A percentile compares a stretch with the other conserved stretches of the same genome.
Evolutionary conservation across 1,140 invertebrate genomes (phyloP).

Genomic region (Drosophila truncata): DNA sequence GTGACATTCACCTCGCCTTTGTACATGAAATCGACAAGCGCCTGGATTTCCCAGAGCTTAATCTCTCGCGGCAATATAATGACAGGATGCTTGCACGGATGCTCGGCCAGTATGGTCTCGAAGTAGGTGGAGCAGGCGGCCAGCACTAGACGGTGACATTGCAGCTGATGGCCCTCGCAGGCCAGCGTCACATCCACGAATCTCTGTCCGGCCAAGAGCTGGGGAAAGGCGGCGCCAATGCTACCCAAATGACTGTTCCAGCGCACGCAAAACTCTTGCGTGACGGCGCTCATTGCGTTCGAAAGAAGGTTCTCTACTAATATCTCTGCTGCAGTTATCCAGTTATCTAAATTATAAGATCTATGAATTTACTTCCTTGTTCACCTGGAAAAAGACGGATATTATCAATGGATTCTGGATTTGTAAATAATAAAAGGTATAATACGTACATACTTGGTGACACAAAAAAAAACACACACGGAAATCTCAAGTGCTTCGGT

Average conservation of each 20-base stretch:
- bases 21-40: constrained; percentile 95
- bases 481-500: background rate
- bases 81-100: constrained; percentile 94
- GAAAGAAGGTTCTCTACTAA: background rate
- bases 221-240: constrained; percentile 84
- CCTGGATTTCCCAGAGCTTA: constrained; percentile 91
- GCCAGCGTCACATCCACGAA: constrained; percentile 96
- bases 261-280: constrained; percentile 92
- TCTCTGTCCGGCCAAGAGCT: constrained; percentile 92
- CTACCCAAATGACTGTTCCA: constrained; percentile 90
- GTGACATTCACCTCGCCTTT: constrained; percentile 94
- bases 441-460: constrained; percentile 10
- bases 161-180: constrained; percentile 93
- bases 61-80: constrained; percentile 91
- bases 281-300: constrained; percentile 86
- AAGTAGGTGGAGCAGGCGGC: constrained; percentile 94
- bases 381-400: background rate
- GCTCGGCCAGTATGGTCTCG: constrained; percentile 91
- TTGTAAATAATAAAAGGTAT: background rate
- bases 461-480: background rate
- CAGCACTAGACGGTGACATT: constrained; percentile 94
- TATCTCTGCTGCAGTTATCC: background rate
- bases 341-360: background rate
- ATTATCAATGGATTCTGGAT: background rate
- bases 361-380: background rate